Percentiles rank a stretch among this genome's conserved stretches.
These are phyloP conservation scores for Calcarius lapponicus DNA, from an alignment of 2,797 vertebrate genomes.

Conservation along the genomic window DNA sequence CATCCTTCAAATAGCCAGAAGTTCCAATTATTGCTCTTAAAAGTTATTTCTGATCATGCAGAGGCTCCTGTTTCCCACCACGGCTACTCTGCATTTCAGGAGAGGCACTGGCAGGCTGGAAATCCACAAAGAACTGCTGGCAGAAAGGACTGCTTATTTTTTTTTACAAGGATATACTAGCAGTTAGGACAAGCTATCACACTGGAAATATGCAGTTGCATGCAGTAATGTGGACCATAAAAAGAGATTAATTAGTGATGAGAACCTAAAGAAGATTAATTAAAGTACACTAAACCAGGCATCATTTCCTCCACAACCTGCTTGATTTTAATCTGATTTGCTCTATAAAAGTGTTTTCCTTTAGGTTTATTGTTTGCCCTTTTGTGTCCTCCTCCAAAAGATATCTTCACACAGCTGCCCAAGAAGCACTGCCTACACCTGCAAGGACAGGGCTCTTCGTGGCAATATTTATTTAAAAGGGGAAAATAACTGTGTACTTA, in stretches of 20 bases:
- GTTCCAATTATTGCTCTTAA: background rate
- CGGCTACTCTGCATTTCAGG: background rate
- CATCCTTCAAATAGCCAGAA: background rate
- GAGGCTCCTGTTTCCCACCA: background rate
- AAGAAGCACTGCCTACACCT: background rate
- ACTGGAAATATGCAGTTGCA: background rate
- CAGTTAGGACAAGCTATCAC: background rate
- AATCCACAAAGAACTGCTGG: background rate
- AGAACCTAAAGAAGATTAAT: constrained; percentile 41
- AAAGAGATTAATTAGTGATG: constrained; percentile 43
- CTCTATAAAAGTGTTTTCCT: constrained; percentile 25
- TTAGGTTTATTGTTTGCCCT: background rate
- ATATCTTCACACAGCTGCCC: background rate
- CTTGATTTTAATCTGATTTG: constrained; percentile 16
- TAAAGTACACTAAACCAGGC: constrained; percentile 17
- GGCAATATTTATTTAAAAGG: background rate
- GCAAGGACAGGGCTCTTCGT: background rate
- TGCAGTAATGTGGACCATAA: background rate
- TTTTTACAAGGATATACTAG: constrained; percentile 23
- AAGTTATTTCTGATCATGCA: background rate
- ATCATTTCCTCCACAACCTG: constrained; percentile 9
- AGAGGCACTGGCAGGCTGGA: background rate
- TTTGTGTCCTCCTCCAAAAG: background rate
- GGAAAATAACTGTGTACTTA: background rate
- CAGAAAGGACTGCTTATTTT: background rate